phyloP scores from a whole-genome alignment of 2,797 vertebrate species.

The Micropoecilia bifurca region DNA sequence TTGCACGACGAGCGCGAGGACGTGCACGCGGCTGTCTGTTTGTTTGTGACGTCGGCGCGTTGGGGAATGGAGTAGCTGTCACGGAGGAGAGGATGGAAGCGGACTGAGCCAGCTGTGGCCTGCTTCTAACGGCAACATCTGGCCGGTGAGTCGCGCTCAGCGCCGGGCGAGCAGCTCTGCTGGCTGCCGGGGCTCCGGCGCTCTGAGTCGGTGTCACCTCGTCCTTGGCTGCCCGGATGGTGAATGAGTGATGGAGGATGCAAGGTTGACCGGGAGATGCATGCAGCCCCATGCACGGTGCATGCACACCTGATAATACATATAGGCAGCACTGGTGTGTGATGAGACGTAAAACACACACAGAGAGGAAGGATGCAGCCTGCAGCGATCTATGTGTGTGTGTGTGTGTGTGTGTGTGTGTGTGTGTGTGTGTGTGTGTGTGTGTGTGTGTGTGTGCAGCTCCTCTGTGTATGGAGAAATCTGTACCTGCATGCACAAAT shows the following conservation, averaged over 20 bases:
- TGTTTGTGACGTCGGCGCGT: constrained; percentile 50
- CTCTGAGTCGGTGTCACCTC: constrained; percentile 64
- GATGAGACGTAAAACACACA: background rate
- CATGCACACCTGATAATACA: constrained; percentile 48
- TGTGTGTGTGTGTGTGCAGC: constrained; percentile 1
- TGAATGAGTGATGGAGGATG: constrained; percentile 36
- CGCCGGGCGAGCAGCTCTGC: constrained; percentile 14
- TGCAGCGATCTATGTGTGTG: constrained; percentile 25
- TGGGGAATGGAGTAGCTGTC: constrained; percentile 62
- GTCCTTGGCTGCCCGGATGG: constrained; percentile 62
- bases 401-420: background rate
- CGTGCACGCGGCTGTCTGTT: constrained; percentile 49
- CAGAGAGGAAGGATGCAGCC: constrained; percentile 33
- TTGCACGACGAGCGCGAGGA: constrained; percentile 39
- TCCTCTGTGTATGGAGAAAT: background rate
- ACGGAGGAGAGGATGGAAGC: constrained; percentile 65
- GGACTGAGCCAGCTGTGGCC: constrained; percentile 77
- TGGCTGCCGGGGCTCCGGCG: constrained; percentile 10
- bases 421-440: background rate
- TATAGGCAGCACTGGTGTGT: background rate
- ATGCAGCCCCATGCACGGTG: constrained; percentile 18
- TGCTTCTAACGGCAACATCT: constrained; percentile 74
- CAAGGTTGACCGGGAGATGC: constrained; percentile 41
- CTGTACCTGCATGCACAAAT: background rate
- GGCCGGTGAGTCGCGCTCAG: constrained; percentile 71